Evolutionary conservation across 2,797 vertebrate genomes (phyloP), one percentile per base, ranked within the genome.

Genomic region (Erpetoichthys calabaricus): DNA sequence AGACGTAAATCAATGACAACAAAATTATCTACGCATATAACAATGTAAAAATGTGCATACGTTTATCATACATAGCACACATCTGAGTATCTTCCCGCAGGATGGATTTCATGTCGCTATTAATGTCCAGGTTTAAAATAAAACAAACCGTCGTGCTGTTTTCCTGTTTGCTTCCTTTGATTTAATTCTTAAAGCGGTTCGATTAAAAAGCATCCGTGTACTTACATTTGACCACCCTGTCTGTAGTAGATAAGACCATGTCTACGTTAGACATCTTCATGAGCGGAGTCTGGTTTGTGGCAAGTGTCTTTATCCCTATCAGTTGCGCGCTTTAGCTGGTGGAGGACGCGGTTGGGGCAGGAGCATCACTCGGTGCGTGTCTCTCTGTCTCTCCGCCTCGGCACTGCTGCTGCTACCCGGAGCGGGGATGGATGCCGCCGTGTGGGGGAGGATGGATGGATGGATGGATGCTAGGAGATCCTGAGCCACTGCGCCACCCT

Each of bases 151-250:
- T n/a, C n/a, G n/a, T n/a, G n/a, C n/a, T n/a, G n/a, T n/a, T n/a
- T n/a, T n/a, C n/a, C n/a, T n/a, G n/a, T n/a, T n/a, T n/a, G n/a
- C n/a, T n/a, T n/a, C n/a, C n/a, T n/a, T n/a, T n/a, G n/a, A n/a
- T n/a, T n/a, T n/a, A n/a, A n/a, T n/a, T n/a, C n/a, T n/a, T n/a
- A n/a, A n/a, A n/a, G n/a, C n/a, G n/a, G n/a, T n/a, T n/a, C n/a
- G n/a, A n/a, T n/a, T n/a, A n/a, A n/a, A n/a, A n/a, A n/a, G n/a
- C n/a, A 62, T 44, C 57, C 60, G 57, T 47, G 63, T 55, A 85
- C 86, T 81, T 76, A 87, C 86, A 83, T 85, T 83, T 84, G 70
- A 86, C 78, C 75, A 71, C 57, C 77, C 82, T 79, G 67, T 86
- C 81, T 62, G 74, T 45, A 64, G 79, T 72, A 76, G 80, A 84